These are phyloP conservation scores for Sciurus carolinensis DNA, from an alignment of 2,797 vertebrate species.

Conservation along the genomic window DNA sequence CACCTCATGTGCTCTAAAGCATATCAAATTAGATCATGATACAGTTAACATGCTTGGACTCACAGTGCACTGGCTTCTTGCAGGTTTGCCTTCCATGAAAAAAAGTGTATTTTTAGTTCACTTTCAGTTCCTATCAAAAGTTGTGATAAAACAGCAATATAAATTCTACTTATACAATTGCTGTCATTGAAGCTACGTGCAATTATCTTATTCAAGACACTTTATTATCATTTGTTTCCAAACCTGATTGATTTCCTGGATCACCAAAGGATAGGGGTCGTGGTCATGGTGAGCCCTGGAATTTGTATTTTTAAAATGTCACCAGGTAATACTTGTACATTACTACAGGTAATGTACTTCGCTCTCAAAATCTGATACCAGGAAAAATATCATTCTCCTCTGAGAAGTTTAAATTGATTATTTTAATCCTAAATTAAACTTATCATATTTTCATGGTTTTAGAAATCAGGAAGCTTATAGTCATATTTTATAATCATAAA, in stretches of 20 bases:
- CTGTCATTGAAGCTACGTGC: not conserved
- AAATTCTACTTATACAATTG: not conserved
- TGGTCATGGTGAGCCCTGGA: not conserved
- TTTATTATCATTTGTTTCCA: not conserved
- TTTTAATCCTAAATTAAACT: not conserved
- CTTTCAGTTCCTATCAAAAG: constrained; percentile 42
- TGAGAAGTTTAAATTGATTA: not conserved
- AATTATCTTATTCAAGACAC: not conserved
- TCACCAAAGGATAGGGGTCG: too few relatives aligned
- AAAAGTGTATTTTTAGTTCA: constrained; percentile 17
- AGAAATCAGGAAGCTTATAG: not conserved
- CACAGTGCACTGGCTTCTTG: not conserved
- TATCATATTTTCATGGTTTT: not conserved
- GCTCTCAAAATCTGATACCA: not conserved
- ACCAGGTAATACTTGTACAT: not conserved
- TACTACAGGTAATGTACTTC: not conserved
- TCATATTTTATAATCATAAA: constrained; percentile 15
- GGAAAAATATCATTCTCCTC: not conserved
- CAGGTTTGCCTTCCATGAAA: not conserved
- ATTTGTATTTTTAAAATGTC: constrained; percentile 17
- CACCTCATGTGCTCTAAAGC: not conserved
- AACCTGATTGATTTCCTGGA: not conserved
- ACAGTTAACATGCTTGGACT: not conserved
- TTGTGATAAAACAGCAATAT: not conserved
- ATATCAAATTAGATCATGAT: constrained; percentile 22